Evolutionary conservation across 2,888 invertebrate species (phyloP).

Genomic region (Notodonta dromedarius): DNA sequence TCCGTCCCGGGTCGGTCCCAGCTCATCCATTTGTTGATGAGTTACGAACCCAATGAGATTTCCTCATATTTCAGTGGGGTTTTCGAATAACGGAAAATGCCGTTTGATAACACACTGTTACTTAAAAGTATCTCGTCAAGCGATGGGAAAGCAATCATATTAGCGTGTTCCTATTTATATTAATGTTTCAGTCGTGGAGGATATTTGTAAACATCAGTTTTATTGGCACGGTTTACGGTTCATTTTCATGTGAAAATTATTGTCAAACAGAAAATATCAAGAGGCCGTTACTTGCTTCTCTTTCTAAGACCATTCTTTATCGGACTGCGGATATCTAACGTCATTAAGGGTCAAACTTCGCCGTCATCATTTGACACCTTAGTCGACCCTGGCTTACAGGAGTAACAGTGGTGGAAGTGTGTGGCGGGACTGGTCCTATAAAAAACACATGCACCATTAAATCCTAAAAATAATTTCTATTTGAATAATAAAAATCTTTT

Average conservation of each 20-base stretch:
- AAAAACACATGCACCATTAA: not conserved
- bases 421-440: no score
- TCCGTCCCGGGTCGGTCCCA: constrained; percentile 14
- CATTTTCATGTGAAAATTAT: not conserved
- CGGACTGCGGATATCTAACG: no score
- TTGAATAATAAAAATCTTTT: constrained; percentile 23
- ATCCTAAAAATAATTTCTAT: constrained; percentile 17
- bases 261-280: no score
- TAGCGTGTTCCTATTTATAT: constrained; percentile 8
- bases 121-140: constrained; percentile 20
- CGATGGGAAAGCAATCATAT: constrained; percentile 19
- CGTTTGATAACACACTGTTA: constrained; percentile 7
- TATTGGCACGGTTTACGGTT: constrained; percentile 5
- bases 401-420: no score
- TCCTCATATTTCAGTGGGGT: constrained; percentile 26
- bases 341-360: no score
- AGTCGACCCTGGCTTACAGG: no score
- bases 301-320: no score
- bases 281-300: no score
- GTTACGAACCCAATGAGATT: constrained; percentile 31
- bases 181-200: constrained; percentile 5
- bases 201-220: not conserved
- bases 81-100: constrained; percentile 22
- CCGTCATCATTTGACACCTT: no score
- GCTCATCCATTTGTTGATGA: constrained; percentile 43